Percentiles rank a stretch among this genome's conserved stretches.
These are phyloP conservation scores for Acleris emargana DNA, from an alignment of 2,888 invertebrate species.

Conservation along the genomic window DNA sequence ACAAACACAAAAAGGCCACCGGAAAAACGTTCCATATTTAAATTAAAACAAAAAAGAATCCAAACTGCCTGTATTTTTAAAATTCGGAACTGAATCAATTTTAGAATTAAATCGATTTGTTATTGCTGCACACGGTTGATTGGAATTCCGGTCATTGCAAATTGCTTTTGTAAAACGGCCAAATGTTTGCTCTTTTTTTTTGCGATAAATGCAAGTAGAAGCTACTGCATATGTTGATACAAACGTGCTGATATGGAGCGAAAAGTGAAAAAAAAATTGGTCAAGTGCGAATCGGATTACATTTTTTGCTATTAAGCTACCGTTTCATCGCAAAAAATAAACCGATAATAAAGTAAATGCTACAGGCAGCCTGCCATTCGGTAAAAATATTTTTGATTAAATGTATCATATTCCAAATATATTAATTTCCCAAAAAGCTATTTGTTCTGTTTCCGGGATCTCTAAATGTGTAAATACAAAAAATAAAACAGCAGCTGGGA, in stretches of 20 bases:
- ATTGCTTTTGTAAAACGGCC: conserved; percentile 3
- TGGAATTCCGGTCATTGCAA: not conserved
- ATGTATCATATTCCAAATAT: too few relatives aligned
- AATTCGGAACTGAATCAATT: conserved; percentile 6
- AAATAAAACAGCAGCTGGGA: too few relatives aligned
- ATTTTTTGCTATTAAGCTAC: too few relatives aligned
- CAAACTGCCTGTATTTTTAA: not conserved
- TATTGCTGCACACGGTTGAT: conserved; percentile 9
- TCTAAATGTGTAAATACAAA: too few relatives aligned
- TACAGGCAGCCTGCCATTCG: too few relatives aligned
- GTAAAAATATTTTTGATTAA: too few relatives aligned
- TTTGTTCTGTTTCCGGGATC: too few relatives aligned
- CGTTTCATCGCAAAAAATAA: too few relatives aligned
- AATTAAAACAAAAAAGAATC: conserved; percentile 1
- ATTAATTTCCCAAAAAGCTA: too few relatives aligned
- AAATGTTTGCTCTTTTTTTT: not conserved
- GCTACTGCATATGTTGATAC: not conserved
- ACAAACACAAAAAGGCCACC: conserved; percentile 1
- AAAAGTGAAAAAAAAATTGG: too few relatives aligned
- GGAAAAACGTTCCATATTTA: conserved; percentile 8
- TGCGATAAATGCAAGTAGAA: not conserved
- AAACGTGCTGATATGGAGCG: not conserved
- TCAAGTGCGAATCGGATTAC: too few relatives aligned
- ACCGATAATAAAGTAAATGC: too few relatives aligned
- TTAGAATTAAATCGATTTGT: conserved; percentile 8